Conservation (phyloP, 2,888 invertebrate genomes). For the Raillietiella orientalis region DNA sequence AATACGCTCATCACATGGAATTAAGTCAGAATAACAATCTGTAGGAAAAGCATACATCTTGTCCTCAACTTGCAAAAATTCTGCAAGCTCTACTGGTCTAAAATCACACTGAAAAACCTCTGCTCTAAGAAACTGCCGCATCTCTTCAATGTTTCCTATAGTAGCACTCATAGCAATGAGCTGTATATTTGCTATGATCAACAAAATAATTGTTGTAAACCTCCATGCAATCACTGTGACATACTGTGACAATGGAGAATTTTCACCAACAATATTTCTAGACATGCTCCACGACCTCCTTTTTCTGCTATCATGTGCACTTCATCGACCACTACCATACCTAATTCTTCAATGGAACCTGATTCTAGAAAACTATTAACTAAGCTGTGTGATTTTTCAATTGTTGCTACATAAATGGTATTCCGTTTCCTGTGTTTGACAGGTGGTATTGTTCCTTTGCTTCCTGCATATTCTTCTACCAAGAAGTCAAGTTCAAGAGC, state of each 20-base stretch:
- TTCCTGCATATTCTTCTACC: conserved; percentile 80
- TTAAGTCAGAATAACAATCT: background rate
- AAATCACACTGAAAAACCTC: conserved; percentile 52
- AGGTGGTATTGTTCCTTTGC: conserved; percentile 53
- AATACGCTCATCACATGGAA: background rate
- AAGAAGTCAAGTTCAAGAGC: conserved; percentile 56
- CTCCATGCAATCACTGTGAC: conserved; percentile 1
- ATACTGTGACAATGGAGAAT: conserved; percentile 7
- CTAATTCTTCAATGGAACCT: conserved; percentile 33
- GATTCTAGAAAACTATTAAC: conserved; percentile 54
- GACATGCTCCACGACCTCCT: conserved; percentile 38
- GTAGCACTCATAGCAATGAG: conserved; percentile 94
- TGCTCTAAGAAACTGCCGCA: conserved; percentile 42
- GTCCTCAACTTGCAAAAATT: conserved; percentile 28
- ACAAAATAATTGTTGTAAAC: conserved; percentile 6
- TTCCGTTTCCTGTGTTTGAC: conserved; percentile 35
- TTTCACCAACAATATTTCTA: conserved; percentile 57
- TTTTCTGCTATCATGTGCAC: conserved; percentile 67
- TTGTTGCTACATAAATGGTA: conserved; percentile 64
- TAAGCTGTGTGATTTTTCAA: conserved; percentile 66
- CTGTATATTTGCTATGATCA: conserved; percentile 27
- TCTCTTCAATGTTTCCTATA: conserved; percentile 53
- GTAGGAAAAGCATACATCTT: conserved; percentile 17
- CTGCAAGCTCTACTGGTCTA: conserved; percentile 52
- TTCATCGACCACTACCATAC: conserved; percentile 59